Conservation (phyloP, 2,113 vertebrate genomes). For the Turnix velox region DNA sequence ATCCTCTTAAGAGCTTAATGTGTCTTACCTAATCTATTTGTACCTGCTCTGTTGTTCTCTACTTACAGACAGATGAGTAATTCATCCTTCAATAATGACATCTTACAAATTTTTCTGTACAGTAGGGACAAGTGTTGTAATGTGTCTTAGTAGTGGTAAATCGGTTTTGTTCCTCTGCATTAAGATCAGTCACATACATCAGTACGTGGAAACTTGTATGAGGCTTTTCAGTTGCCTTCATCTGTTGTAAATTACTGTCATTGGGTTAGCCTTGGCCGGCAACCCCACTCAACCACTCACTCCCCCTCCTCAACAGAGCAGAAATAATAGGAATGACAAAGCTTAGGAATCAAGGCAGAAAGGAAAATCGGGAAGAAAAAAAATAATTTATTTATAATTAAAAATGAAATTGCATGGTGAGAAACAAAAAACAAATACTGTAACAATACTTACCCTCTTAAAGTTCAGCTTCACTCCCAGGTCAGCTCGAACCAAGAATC, state of each 20-base stretch:
- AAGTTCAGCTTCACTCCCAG: background rate
- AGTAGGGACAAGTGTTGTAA: background rate
- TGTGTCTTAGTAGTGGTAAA: background rate
- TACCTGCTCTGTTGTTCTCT: background rate
- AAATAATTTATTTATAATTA: background rate
- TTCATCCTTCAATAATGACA: background rate
- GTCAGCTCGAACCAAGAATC: too few relatives aligned
- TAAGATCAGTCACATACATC: background rate
- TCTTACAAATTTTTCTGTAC: slow-evolving; percentile 20
- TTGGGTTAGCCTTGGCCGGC: background rate
- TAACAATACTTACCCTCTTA: rapidly evolving
- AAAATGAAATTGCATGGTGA: background rate
- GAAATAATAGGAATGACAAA: background rate
- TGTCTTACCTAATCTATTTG: background rate
- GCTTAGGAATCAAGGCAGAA: background rate
- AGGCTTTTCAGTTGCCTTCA: background rate
- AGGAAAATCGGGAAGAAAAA: background rate
- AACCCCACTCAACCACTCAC: rapidly evolving
- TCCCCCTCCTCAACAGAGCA: background rate
- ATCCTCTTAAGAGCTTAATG: background rate
- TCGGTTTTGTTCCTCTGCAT: background rate
- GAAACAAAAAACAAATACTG: background rate
- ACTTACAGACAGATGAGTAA: background rate
- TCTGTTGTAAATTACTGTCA: background rate
- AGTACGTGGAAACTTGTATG: background rate